A percentile compares a stretch with the other conserved stretches of the same genome.
These are phyloP conservation scores for Mactromeris polynyma DNA, from an alignment of 2,888 invertebrate genomes.

Conservation along the genomic window DNA sequence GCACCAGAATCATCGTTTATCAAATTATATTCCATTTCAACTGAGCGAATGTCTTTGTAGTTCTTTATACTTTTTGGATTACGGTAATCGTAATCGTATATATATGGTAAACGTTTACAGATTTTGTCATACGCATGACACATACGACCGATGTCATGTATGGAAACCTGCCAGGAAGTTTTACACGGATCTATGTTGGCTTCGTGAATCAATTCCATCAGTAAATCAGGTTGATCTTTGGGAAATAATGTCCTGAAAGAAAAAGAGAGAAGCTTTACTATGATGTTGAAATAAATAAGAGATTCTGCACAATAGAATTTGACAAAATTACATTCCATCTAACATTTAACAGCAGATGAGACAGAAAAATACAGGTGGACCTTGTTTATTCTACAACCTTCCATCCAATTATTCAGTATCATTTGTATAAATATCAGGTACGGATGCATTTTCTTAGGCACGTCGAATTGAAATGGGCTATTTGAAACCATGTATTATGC, in stretches of 20 bases:
- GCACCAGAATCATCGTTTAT: background rate
- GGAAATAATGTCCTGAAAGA: conserved; percentile 91
- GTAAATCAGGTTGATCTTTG: conserved; percentile 90
- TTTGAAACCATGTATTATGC: no score
- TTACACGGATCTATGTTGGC: conserved; percentile 92
- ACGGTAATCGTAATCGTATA: conserved; percentile 91
- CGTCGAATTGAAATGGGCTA: no score
- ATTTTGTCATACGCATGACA: conserved; percentile 93
- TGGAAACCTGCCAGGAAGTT: conserved; percentile 92
- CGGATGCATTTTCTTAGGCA: no score
- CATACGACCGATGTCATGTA: conserved; percentile 93
- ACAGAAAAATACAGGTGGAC: no score
- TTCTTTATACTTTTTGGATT: conserved; percentile 37
- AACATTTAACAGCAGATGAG: no score
- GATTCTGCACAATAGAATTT: no score
- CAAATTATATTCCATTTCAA: conserved; percentile 39
- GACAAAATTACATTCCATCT: no score
- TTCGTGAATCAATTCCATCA: conserved; percentile 90
- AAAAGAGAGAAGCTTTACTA: background rate
- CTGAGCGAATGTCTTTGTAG: conserved; percentile 26
- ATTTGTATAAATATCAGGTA: no score
- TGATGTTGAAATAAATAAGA: no score
- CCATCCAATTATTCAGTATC: no score
- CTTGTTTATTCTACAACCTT: no score
- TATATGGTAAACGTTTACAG: conserved; percentile 87